Conservation (phyloP, 2,797 vertebrate species). For the Ispidina lecontei region DNA sequence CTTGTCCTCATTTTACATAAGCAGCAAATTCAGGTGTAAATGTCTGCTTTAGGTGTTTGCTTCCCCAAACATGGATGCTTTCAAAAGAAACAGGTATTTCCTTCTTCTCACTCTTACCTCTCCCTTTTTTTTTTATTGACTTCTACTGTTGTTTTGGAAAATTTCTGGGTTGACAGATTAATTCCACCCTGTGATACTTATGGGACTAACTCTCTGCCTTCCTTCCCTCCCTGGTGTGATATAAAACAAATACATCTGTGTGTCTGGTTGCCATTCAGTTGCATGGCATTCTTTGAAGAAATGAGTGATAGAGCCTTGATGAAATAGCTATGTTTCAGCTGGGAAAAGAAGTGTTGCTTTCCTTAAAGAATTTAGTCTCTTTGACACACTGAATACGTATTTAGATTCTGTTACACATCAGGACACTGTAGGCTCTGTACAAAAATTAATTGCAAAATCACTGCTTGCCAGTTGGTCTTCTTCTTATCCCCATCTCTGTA, state of each 20-base stretch:
- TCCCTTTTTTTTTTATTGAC: not conserved
- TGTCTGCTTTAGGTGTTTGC: not conserved
- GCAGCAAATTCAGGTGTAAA: not conserved
- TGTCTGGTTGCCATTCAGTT: not conserved
- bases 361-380: not conserved
- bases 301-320: rapidly evolving
- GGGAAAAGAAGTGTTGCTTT: not conserved
- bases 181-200: not conserved
- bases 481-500: not conserved
- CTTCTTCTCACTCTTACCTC: not conserved
- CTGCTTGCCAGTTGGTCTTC: not conserved
- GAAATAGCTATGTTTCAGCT: not conserved
- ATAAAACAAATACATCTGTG: not conserved
- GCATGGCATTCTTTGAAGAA: not conserved
- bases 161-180: not conserved
- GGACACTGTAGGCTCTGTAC: not conserved
- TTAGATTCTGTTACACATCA: not conserved
- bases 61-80: not conserved
- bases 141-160: not conserved
- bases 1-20: not conserved
- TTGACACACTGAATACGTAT: not conserved
- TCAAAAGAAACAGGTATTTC: not conserved
- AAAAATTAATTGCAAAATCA: not conserved
- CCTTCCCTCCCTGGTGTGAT: not conserved
- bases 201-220: not conserved